These are phyloP conservation scores for Pristionchus entomophagus DNA, from an alignment of 2,888 invertebrate species.

Conservation along the genomic window DNA sequence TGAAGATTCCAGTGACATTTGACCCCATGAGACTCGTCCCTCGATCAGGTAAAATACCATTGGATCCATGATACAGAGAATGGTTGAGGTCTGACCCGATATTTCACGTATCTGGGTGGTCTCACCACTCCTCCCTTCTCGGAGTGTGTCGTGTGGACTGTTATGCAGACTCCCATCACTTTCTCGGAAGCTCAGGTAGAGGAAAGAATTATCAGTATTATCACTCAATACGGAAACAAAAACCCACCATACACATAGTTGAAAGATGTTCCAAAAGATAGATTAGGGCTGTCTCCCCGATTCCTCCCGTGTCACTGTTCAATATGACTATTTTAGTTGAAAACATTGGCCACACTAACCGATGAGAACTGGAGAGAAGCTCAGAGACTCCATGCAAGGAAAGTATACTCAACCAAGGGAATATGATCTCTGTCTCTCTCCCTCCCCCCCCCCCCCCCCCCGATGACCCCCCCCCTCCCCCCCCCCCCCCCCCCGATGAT, in stretches of 20 bases:
- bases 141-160: slow-evolving; percentile 77
- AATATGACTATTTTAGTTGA: background rate
- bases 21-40: slow-evolving; percentile 42
- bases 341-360: slow-evolving; percentile 2
- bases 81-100: slow-evolving; percentile 59
- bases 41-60: background rate
- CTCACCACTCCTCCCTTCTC: slow-evolving; percentile 76
- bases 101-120: slow-evolving; percentile 77
- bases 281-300: too few species aligned
- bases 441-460: too few species aligned
- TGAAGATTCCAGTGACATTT: slow-evolving; percentile 16
- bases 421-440: too few species aligned
- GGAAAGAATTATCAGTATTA: too few species aligned
- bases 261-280: too few species aligned
- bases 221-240: too few species aligned
- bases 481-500: too few species aligned
- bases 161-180: slow-evolving; percentile 76
- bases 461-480: too few species aligned
- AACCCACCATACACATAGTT: too few species aligned
- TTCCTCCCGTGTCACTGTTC: background rate
- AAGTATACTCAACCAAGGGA: slow-evolving; percentile 2
- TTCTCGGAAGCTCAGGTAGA: slow-evolving; percentile 71
- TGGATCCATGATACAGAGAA: too few species aligned
- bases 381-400: slow-evolving; percentile 21
- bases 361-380: slow-evolving; percentile 30